phyloP scores from a whole-genome alignment of 2,113 vertebrate genomes.

The Lamprotornis superbus region DNA sequence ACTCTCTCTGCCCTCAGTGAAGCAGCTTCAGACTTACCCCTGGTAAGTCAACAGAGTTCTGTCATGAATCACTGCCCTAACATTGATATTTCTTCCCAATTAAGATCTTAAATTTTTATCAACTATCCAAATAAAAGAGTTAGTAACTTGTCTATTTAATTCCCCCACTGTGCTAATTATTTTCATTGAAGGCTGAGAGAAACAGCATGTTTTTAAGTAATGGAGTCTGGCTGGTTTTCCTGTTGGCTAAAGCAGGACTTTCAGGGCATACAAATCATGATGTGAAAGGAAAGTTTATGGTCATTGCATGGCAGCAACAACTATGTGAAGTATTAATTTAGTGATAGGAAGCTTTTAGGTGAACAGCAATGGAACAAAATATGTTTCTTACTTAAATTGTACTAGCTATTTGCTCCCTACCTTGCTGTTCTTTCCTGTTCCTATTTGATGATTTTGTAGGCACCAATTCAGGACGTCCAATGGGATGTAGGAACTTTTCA shows the following conservation, averaged over 20 bases:
- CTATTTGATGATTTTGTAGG: not conserved
- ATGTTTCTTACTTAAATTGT: not conserved
- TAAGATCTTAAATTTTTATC: not conserved
- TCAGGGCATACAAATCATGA: not conserved
- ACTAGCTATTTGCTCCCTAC: not conserved
- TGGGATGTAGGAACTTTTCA: not conserved
- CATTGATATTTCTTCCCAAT: not conserved
- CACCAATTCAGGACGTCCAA: not conserved
- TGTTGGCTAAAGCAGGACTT: not conserved
- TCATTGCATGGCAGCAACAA: not conserved
- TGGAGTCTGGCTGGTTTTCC: not conserved
- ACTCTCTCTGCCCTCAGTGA: not conserved
- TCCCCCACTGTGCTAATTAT: not conserved
- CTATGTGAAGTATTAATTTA: not conserved
- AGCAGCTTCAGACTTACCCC: not conserved
- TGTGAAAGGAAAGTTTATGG: not conserved
- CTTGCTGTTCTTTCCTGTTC: not conserved
- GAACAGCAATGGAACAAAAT: not conserved
- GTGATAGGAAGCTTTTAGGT: not conserved
- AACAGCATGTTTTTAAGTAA: not conserved
- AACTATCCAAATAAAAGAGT: not conserved
- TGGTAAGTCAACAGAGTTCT: not conserved
- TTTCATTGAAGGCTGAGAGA: not conserved
- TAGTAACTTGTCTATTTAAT: not conserved
- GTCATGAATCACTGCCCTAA: not conserved